Base-by-base conservation (phyloP, 23 tunicate genomes). In the Botrylloides violaceus region DNA sequence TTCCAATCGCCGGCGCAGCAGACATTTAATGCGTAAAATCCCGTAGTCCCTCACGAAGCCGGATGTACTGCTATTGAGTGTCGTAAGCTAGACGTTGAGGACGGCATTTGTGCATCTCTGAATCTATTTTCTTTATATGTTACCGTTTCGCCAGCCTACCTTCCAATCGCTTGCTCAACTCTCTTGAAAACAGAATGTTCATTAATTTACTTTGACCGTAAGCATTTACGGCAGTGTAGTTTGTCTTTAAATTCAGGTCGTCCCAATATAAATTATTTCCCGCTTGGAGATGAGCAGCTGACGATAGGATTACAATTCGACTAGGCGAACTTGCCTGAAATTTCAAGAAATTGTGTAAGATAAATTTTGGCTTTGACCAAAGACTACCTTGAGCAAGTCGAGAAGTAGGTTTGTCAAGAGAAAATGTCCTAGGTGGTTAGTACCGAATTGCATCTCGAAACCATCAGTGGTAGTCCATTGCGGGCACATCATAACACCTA, bases 261-360 rank as follows among this genome's bases (percentile, higher is more conserved):
- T 74, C 68, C 79, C 79, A 74, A 32, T 58, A 18, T 4, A 74
- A 7, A 29, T 59, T 21, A 7, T 47, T 63, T 1, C 36, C 47
- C 23, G 29, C 31, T 15, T 25, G 15, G 32, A 18, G 27, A 1
- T 29, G 31, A 7, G 79, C 79, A 32, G 62, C 2, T 7, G 79
- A 74, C 6, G 79, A 58, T 20, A 74, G 4, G 15, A 59, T 58
- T 24, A 74, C 79, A 23, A 74, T 59, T 15, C 79, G 48, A 1
- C 79, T 74, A 0, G 79, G 79, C 22, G 79, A 66, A 32, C 79
- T 74, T 74, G 65, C 35, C 53, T 82, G 15, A n/a, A n/a, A n/a
- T n/a, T n/a, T n/a, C n/a, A n/a, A n/a, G n/a, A n/a, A n/a, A n/a
- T n/a, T n/a, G n/a, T n/a, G n/a, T n/a, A n/a, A n/a, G n/a, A n/a